A percentile compares a stretch with the other conserved stretches of the same genome.
These are phyloP conservation scores for Calliphora vomitoria DNA, from an alignment of 2,888 invertebrate genomes.

Conservation along the genomic window DNA sequence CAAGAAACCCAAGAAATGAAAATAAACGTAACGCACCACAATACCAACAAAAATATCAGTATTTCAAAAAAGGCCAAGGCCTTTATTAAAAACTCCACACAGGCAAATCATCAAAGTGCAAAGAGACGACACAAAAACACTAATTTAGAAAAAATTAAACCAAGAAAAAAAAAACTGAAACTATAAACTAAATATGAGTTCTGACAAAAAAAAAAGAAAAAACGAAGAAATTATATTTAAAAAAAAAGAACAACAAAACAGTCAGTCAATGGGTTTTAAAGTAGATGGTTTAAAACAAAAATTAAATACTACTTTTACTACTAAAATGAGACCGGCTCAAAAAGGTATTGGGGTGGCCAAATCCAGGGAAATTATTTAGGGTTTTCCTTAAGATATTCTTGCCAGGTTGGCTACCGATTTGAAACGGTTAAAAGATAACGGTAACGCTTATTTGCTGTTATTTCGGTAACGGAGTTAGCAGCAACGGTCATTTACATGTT, in stretches of 20 bases:
- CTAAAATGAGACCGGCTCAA: constrained; percentile 12
- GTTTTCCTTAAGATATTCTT: not conserved
- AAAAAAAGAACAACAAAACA: not conserved
- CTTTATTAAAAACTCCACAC: constrained; percentile 23
- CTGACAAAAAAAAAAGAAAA: not conserved
- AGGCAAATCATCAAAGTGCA: constrained; percentile 44
- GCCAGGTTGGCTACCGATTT: too few relatives aligned
- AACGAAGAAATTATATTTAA: not conserved
- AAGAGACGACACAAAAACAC: constrained; percentile 50
- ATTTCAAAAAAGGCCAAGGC: constrained; percentile 32
- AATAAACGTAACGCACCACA: constrained; percentile 18
- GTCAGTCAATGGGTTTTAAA: constrained; percentile 52
- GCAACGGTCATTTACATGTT: too few relatives aligned
- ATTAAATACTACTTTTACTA: constrained; percentile 47
- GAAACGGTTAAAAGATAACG: too few relatives aligned
- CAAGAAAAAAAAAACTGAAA: constrained; percentile 40
- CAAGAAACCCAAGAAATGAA: not conserved
- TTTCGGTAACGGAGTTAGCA: too few relatives aligned
- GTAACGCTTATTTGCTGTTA: too few relatives aligned
- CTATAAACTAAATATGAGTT: constrained; percentile 64
- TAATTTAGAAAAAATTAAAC: constrained; percentile 57
- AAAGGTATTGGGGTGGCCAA: constrained; percentile 27
- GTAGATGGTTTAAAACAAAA: constrained; percentile 44
- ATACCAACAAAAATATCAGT: not conserved
- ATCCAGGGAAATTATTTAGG: not conserved